These are phyloP conservation scores for Vidua chalybeata DNA, from an alignment of 2,113 vertebrate species.

Conservation along the genomic window DNA sequence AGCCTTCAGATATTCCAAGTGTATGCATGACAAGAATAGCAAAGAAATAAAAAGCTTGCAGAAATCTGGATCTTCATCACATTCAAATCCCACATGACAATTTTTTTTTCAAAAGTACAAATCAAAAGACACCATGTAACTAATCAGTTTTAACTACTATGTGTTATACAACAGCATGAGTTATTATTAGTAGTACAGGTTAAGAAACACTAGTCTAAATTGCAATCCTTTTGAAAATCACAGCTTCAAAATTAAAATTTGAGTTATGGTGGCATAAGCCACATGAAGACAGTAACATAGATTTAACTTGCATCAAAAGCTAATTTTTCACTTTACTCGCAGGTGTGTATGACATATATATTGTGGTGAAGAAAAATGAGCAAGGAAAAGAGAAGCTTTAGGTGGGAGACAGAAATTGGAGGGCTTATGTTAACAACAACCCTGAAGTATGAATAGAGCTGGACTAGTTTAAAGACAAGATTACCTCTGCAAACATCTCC, in stretches of 20 bases:
- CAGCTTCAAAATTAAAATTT: neutral
- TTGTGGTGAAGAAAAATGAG: neutral
- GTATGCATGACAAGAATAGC: neutral
- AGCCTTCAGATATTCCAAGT: neutral
- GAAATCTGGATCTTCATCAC: neutral
- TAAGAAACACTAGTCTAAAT: neutral
- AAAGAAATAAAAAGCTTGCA: neutral
- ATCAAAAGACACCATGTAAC: neutral
- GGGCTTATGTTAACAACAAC: neutral
- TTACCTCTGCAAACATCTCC: neutral
- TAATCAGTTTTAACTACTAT: neutral
- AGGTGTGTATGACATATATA: neutral
- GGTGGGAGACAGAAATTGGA: neutral
- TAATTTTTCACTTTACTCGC: neutral
- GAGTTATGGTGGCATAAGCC: neutral
- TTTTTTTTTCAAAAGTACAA: neutral
- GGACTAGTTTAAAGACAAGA: neutral
- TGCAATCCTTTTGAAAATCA: neutral
- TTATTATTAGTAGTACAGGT: neutral
- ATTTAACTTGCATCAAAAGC: neutral
- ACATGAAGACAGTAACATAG: neutral
- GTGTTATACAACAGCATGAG: neutral
- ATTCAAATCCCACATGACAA: neutral
- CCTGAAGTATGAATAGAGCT: neutral
- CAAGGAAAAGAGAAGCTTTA: neutral